These are phyloP conservation scores for Geococcyx californianus DNA, from an alignment of 2,113 vertebrate species.

Conservation along the genomic window DNA sequence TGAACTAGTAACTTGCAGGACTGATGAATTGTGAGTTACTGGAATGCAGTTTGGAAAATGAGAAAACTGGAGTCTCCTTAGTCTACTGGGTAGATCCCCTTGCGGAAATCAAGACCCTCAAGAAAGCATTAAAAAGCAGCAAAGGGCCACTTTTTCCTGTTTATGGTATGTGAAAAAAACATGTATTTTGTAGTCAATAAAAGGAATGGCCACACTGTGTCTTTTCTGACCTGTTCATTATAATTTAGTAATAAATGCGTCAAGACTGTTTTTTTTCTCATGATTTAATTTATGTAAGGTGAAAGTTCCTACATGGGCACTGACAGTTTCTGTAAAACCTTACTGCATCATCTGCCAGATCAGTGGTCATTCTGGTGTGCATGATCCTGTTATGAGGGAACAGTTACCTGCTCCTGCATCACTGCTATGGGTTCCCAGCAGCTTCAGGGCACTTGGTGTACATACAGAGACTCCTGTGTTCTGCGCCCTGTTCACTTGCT, in stretches of 20 bases:
- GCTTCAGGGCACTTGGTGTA: not conserved
- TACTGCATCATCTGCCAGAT: not conserved
- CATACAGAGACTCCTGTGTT: not conserved
- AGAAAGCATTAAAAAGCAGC: not conserved
- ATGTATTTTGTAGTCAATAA: not conserved
- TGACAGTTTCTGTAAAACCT: not conserved
- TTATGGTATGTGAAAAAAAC: not conserved
- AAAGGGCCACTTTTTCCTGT: not conserved
- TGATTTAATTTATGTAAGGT: not conserved
- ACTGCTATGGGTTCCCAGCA: not conserved
- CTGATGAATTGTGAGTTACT: not conserved
- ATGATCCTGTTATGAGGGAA: not conserved
- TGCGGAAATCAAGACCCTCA: accelerated
- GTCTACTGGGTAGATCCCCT: not conserved
- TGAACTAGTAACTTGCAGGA: not conserved
- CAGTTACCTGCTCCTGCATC: not conserved
- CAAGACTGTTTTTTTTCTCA: not conserved
- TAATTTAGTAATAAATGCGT: not conserved
- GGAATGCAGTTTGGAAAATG: not conserved
- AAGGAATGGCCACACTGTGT: not conserved
- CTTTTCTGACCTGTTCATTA: not conserved
- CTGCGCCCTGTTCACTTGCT: not conserved
- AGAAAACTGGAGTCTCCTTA: not conserved
- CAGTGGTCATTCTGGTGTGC: not conserved
- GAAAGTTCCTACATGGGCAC: not conserved